A percentile compares a stretch with the other conserved stretches of the same genome.
phyloP scores from a whole-genome alignment of 2,797 vertebrate genomes.

The Parauchenoglanis punctatus region DNA sequence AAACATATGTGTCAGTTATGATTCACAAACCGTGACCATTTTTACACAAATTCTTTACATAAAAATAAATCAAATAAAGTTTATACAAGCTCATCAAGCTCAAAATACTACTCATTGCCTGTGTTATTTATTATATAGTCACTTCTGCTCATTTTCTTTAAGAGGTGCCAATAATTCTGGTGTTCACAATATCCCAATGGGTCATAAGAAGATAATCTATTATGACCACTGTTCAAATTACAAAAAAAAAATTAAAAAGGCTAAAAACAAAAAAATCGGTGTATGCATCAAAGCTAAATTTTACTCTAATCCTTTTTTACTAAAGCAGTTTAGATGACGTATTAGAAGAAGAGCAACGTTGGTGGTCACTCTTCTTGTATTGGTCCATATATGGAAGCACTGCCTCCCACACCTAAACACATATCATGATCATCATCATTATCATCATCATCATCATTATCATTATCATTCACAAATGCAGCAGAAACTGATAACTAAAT shows the following conservation, averaged over 20 bases:
- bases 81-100: neutral
- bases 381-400: slow-evolving; percentile 36
- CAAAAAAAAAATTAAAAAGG: neutral
- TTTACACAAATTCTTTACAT: neutral
- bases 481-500: neutral
- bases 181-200: neutral
- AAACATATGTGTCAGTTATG: neutral
- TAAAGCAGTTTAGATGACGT: neutral
- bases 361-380: neutral
- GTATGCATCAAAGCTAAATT: neutral
- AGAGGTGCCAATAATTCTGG: neutral
- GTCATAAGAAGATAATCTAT: neutral
- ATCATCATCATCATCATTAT: neutral
- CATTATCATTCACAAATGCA: neutral
- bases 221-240: neutral
- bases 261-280: neutral
- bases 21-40: neutral
- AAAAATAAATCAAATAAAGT: neutral
- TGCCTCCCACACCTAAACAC: slow-evolving; percentile 40
- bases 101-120: neutral
- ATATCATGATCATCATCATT: slow-evolving; percentile 5
- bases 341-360: neutral
- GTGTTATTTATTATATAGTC: neutral
- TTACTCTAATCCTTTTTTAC: no score
- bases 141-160: neutral